A percentile compares a stretch with the other conserved stretches of the same genome.
Conservation (phyloP, 2,797 vertebrate genomes). For the Chiroxiphia lanceolata region DNA sequence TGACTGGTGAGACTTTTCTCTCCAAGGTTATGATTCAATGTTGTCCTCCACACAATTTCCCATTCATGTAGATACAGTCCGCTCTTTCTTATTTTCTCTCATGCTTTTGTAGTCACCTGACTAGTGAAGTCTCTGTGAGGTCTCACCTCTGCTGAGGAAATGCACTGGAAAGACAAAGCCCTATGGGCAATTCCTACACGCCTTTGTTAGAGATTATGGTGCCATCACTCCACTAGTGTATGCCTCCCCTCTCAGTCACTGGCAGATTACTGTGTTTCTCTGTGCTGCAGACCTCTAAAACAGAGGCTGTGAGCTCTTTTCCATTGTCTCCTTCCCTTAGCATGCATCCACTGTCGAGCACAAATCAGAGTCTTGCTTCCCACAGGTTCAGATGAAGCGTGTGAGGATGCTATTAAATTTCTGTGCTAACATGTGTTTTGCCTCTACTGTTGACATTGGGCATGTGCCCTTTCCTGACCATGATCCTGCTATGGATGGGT, state of each 20-base stretch:
- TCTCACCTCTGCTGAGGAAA: not conserved
- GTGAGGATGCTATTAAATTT: not conserved
- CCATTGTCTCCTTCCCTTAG: not conserved
- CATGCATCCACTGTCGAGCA: fast-evolving
- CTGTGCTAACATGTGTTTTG: not conserved
- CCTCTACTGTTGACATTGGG: not conserved
- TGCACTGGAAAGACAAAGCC: not conserved
- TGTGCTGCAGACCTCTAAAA: not conserved
- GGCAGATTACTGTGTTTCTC: not conserved
- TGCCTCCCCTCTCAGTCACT: fast-evolving
- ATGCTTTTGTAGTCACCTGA: not conserved
- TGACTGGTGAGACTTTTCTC: not conserved
- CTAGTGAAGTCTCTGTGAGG: not conserved
- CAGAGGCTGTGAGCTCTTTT: not conserved
- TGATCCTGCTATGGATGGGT: not conserved
- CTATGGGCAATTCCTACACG: not conserved
- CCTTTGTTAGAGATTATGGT: not conserved
- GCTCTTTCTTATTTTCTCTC: not conserved
- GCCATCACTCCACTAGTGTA: no score
- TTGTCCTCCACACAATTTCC: fast-evolving
- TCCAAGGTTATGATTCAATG: not conserved
- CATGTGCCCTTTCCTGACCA: not conserved
- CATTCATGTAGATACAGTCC: not conserved
- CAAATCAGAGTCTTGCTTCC: not conserved
- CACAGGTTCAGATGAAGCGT: not conserved